Evolutionary conservation across 2,113 vertebrate genomes (phyloP), one percentile per base, ranked within the genome.

Genomic region (Murina feae): DNA sequence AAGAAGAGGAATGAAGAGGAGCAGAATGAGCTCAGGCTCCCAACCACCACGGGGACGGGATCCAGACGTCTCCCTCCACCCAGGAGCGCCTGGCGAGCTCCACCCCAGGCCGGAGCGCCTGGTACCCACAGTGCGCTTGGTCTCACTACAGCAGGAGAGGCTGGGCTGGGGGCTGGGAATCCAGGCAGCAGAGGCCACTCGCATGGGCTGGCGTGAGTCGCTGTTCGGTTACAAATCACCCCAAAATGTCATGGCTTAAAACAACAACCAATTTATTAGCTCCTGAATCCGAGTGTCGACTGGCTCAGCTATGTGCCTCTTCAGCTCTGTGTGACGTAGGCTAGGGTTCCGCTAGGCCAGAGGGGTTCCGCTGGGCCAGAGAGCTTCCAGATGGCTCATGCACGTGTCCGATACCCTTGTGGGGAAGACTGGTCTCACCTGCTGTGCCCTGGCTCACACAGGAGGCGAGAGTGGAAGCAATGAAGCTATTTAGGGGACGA

Each of bases 1-100:
- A 98, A 98, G 98, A 99, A 99, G 99, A 99, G 98, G 99, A 99
- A 99, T 99, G 99, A 98, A 96, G 98, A 94, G 93, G 39, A 72
- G 97, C 95, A 80, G 96, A 96, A 90, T 74, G 97, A 97, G 98
- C 97, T 44, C 96, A 58, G 93, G 90, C 95, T 68, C n/a, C 13
- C 14, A 14, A 96, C 96, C n/a, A 20, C 84, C 53, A 1, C 7
- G 82, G 55, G 95, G 95, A 91, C 97, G 91, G 97, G 39, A 74
- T 42, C n/a, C 95, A 25, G 89, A 4, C 74, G 63, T 49, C 83
- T 55, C 30, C 51, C 11, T 49, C 76, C 37, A 6, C 60, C 92
- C 8, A 1, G 4, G n/a, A 68, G 51, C 1, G 47, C 66, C 55
- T 20, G 35, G 93, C 4, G 32, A n/a, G 3, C 51, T 35, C 87